phyloP scores from a whole-genome alignment of 1,140 invertebrate species.

The Diachasma alloeum region DNA sequence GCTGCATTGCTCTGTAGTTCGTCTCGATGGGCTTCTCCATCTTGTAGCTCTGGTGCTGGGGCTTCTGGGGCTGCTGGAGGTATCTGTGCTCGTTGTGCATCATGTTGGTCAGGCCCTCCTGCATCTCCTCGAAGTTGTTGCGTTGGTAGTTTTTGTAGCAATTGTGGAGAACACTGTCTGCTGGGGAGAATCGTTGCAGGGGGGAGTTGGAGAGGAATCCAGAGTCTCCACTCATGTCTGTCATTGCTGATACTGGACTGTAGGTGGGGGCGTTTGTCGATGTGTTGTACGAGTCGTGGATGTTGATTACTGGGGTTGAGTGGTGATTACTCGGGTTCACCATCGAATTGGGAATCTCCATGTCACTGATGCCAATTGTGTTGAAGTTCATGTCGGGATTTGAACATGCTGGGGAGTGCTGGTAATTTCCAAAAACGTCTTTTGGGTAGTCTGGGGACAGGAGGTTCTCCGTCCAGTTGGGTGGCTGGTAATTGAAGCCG shows the following conservation, averaged over 20 bases:
- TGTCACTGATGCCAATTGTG: constrained; percentile 41
- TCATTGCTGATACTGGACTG: constrained; percentile 56
- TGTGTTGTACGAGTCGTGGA: constrained; percentile 48
- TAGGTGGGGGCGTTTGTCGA: constrained; percentile 36
- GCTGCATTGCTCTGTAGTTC: constrained; percentile 43
- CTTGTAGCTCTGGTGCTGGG: constrained; percentile 35
- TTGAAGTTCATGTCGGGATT: constrained; percentile 59
- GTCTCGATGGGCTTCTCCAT: constrained; percentile 47
- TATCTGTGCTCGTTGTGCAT: constrained; percentile 50
- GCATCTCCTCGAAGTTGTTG: constrained; percentile 48
- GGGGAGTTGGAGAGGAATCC: constrained; percentile 59
- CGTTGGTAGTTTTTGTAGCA: constrained; percentile 43
- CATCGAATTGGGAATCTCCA: constrained; percentile 43
- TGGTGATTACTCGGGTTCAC: constrained; percentile 45
- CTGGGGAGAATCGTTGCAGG: constrained; percentile 57
- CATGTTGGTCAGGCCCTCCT: constrained; percentile 44
- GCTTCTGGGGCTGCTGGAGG: constrained; percentile 47
- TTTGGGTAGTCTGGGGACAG: constrained; percentile 42
- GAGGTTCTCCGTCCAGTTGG: constrained; percentile 38
- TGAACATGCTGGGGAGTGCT: constrained; percentile 41
- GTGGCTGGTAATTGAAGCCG: background rate
- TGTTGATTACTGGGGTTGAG: constrained; percentile 43
- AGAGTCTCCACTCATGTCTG: constrained; percentile 56
- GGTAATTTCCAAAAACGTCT: constrained; percentile 54
- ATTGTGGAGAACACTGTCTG: constrained; percentile 50